These are phyloP conservation scores for Gryllus longicercus DNA, from an alignment of 2,888 invertebrate genomes.

Conservation along the genomic window DNA sequence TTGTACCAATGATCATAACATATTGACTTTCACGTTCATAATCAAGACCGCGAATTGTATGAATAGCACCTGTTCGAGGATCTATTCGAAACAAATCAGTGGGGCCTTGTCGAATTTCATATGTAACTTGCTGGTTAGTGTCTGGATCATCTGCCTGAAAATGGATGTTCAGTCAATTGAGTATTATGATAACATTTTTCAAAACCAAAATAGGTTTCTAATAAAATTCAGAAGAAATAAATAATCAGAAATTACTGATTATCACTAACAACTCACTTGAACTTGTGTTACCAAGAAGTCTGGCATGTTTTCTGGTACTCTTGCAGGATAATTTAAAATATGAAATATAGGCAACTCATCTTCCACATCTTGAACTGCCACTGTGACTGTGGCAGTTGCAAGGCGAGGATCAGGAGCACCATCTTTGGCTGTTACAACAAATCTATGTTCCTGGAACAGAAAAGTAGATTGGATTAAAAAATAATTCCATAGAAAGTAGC, in stretches of 20 bases:
- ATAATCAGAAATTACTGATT: background rate
- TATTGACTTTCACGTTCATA: conserved; percentile 72
- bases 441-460: conserved; percentile 61
- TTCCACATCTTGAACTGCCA: conserved; percentile 72
- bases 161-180: conserved; percentile 29
- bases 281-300: conserved; percentile 77
- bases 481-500: too few relatives aligned
- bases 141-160: conserved; percentile 78
- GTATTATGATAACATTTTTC: background rate
- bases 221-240: background rate
- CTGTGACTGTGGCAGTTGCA: conserved; percentile 82
- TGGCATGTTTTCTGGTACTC: conserved; percentile 80
- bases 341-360: conserved; percentile 81
- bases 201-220: background rate
- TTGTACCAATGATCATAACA: conserved; percentile 73
- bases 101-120: conserved; percentile 77
- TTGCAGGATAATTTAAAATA: conserved; percentile 68
- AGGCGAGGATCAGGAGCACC: conserved; percentile 80
- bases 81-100: conserved; percentile 79
- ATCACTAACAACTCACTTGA: conserved; percentile 51
- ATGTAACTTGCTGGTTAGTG: conserved; percentile 69
- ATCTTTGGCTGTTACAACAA: conserved; percentile 86
- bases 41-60: conserved; percentile 72
- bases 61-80: conserved; percentile 72
- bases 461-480: background rate